These are phyloP conservation scores for Papilio dardanus DNA, from an alignment of 1,140 invertebrate species.

Conservation along the genomic window DNA sequence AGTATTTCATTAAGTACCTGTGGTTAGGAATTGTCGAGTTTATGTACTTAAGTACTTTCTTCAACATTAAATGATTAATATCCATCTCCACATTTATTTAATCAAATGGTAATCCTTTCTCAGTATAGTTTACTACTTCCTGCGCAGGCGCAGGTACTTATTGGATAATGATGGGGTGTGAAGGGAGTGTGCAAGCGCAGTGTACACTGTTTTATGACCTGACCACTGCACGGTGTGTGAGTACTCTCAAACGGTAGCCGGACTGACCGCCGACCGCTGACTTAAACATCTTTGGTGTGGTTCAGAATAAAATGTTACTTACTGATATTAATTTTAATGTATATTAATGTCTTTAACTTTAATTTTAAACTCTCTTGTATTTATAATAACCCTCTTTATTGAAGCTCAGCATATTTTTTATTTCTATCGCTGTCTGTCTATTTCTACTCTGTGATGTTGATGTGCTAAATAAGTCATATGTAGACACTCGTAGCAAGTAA, in stretches of 20 bases:
- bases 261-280: not conserved
- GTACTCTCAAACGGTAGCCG: not conserved
- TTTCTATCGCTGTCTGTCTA: no score
- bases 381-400: no score
- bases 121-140: not conserved
- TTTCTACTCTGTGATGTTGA: no score
- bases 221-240: not conserved
- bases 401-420: no score
- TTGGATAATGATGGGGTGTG: not conserved
- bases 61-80: not conserved
- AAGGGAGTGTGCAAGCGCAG: not conserved
- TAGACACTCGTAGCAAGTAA: no score
- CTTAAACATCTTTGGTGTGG: not conserved
- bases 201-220: not conserved
- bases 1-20: no score
- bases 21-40: no score
- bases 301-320: not conserved
- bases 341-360: not conserved
- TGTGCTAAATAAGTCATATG: constrained; percentile 1
- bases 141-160: not conserved
- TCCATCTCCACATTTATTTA: not conserved
- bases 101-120: not conserved
- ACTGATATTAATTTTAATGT: not conserved
- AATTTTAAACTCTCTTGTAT: not conserved
- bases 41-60: no score